Base-by-base conservation (phyloP, 1,140 invertebrate genomes). In the Procambarus virginalis region DNA sequence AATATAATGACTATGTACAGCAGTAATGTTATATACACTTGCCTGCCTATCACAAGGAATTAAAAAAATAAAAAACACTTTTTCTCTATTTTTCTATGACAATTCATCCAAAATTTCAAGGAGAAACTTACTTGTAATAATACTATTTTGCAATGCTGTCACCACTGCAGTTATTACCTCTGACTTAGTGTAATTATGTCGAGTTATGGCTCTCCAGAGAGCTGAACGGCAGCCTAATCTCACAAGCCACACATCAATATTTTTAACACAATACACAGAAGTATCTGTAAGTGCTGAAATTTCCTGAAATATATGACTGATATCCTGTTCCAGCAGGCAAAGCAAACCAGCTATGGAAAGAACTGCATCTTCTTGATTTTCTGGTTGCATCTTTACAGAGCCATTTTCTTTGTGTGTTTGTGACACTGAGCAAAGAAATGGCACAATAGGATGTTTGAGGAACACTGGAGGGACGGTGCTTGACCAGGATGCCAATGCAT, bases 201-300 rank as follows among this genome's bases (percentile, higher is more conserved):
- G 70, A 8, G 68, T 82, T 20, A 89, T 22, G 10, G 49, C 45
- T 75, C 64, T 77, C 88, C 81, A 89, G 3, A 89, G 55, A 46
- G 88, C 81, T 17, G 88, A 84, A 3, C 88, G 80, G 48, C 88
- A 89, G 48, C 81, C 82, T 55, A 89, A 58, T 34, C 58, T 89
- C n/a, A 89, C 76, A 83, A 89, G 58, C 82, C 81, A 89, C 20
- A 64, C 6, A 64, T 89, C 81, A n/a, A 75, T 20, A 79, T 89
- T 84, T 73, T 48, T 89, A 17, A 89, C 82, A 51, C 73, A 84
- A 34, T 78, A 84, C 12, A 89, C 9, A 45, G 88, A 75, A 68
- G 14, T 78, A 45, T 77, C 60, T 48, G 80, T 79, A 3, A 84
- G 17, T 77, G 88, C 3, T 20, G 80, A 58, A 48, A 89, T 68